Base-by-base conservation (phyloP, 2,888 invertebrate species). In the Linnaemya tessellans region DNA sequence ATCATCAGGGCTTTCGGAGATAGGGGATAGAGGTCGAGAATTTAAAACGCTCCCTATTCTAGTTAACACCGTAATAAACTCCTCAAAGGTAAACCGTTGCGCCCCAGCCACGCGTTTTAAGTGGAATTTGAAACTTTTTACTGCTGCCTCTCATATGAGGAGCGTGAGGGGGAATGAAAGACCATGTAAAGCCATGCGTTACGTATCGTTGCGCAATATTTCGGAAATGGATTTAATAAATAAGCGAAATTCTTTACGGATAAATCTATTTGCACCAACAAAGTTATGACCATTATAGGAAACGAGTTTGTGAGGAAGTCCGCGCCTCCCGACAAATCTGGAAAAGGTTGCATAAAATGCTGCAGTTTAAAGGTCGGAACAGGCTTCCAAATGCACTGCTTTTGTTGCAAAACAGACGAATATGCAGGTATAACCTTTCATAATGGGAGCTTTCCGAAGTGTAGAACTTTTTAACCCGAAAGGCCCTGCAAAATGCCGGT, bases 141-240 rank as follows among this genome's bases (percentile, higher is more conserved):
- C 38, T 1, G 38, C 38, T 38, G 5, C 38, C 10, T 38, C 38
- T 10, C 38, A 7, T 38, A 38, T 35, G 8, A 35, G 35, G 35
- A n/a, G 80, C 71, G 3, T 64, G 68, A 0, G 80, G 80, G 3
- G 78, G 77, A 5, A 84, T 80, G 15, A 81, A 80, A 1, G 11
- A 35, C 73, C 80, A 84, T 18, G 71, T 46, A 11, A 84, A 77
- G 0, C 84, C 77, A 10, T 84, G 70, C 0, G 64, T 46, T 0
- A 51, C 1, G 15, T 84, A 80, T 41, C 68, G 70, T 25, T 49
- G 11, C 0, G 58, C 51, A 1, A 82, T 41, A n/a, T 71, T n/a
- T 25, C 9, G 22, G 41, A 54, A 0, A 13, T 20, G 0, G 54
- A 9, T 46, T 70, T 38, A 3, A 70, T 20, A 56, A 70, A 56